A percentile compares a stretch with the other conserved stretches of the same genome.
These are phyloP conservation scores for Clusia tigrina DNA, from an alignment of 2,888 invertebrate genomes.

Conservation along the genomic window DNA sequence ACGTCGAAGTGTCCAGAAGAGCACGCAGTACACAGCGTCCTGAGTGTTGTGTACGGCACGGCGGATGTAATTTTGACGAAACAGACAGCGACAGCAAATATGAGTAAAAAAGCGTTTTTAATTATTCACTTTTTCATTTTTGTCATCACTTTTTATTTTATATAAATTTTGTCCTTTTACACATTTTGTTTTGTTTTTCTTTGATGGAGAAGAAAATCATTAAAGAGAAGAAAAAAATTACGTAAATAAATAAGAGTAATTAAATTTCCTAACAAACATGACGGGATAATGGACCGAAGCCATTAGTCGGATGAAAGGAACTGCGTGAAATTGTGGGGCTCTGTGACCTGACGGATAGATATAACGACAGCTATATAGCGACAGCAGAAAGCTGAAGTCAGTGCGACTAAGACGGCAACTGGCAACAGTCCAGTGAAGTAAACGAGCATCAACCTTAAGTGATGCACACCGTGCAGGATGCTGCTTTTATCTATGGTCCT, in stretches of 20 bases:
- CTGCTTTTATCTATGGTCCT: not conserved
- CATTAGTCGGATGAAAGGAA: conserved; percentile 47
- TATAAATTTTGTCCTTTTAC: too few species aligned
- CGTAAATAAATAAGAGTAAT: conserved; percentile 62
- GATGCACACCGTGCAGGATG: not conserved
- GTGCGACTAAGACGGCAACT: not conserved
- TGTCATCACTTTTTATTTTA: conserved; percentile 41
- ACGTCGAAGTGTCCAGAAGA: conserved; percentile 27
- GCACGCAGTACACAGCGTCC: conserved; percentile 31
- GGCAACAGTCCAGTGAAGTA: not conserved
- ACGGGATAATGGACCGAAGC: conserved; percentile 63
- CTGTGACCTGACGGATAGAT: conserved; percentile 6
- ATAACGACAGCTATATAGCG: not conserved
- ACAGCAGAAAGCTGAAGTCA: not conserved
- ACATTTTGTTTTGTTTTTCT: too few species aligned
- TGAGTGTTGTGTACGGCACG: conserved; percentile 19
- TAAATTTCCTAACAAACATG: conserved; percentile 64
- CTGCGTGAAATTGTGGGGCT: too few species aligned
- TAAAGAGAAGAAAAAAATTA: conserved; percentile 34
- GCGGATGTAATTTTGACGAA: conserved; percentile 45
- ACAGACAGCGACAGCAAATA: conserved; percentile 43
- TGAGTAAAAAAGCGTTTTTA: conserved; percentile 49
- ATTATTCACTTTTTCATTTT: conserved; percentile 42
- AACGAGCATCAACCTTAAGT: conserved; percentile 10
- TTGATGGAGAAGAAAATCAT: conserved; percentile 50